Evolutionary conservation across 2,797 vertebrate species (phyloP).

Genomic region (Enteromius paludinosus): DNA sequence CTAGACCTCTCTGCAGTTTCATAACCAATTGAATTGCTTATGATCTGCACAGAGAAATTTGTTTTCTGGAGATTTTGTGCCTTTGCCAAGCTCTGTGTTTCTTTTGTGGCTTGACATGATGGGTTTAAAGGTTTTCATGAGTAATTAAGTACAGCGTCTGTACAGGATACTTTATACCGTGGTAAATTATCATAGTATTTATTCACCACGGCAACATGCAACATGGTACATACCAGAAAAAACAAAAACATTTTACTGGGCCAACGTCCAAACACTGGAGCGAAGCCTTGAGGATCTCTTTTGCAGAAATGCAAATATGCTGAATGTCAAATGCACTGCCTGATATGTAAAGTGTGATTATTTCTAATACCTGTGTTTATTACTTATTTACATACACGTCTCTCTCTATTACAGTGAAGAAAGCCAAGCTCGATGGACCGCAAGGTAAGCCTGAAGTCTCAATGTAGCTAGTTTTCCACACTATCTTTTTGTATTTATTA

Average conservation of each 20-base stretch:
- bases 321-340: constrained; percentile 30
- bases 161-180: not conserved
- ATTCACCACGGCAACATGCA: not conserved
- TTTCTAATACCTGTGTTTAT: constrained; percentile 25
- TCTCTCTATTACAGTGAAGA: constrained; percentile 88
- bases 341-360: constrained; percentile 39
- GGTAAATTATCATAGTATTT: not conserved
- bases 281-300: constrained; percentile 20
- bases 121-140: not conserved
- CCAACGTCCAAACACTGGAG: not conserved
- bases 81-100: not conserved
- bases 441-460: constrained; percentile 84
- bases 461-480: not conserved
- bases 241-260: not conserved
- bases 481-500: not conserved
- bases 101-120: not conserved
- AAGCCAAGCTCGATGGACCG: constrained; percentile 95
- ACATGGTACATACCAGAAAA: not conserved
- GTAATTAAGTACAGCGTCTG: not conserved
- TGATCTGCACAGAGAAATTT: not conserved
- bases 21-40: not conserved
- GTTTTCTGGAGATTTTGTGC: not conserved
- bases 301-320: constrained; percentile 31
- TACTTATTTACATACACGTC: constrained; percentile 15
- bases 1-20: constrained; percentile 17